These are phyloP conservation scores for Myiagra hebetior DNA, from an alignment of 2,113 vertebrate genomes.

Conservation along the genomic window DNA sequence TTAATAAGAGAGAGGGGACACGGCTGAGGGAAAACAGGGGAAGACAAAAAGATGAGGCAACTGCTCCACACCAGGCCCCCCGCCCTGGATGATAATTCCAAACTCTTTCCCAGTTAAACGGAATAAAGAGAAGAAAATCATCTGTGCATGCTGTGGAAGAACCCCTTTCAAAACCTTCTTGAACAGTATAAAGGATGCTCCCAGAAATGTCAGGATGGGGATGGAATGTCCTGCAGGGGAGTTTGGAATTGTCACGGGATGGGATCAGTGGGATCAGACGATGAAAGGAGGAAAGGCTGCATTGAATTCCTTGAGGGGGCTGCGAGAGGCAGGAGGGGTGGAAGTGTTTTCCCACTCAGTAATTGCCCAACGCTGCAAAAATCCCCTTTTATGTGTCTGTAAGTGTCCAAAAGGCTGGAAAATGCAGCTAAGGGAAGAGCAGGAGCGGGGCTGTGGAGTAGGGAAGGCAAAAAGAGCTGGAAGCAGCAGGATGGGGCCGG, in stretches of 20 bases:
- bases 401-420: neutral
- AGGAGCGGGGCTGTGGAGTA: neutral
- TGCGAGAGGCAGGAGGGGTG: neutral
- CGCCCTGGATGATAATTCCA: neutral
- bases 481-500: neutral
- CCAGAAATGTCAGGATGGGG: neutral
- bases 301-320: neutral
- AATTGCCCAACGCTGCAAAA: neutral
- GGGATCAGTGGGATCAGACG: neutral
- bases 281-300: neutral
- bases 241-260: rapidly evolving
- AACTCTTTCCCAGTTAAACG: neutral
- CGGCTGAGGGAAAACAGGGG: neutral
- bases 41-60: neutral
- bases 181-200: neutral
- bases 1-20: neutral
- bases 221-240: neutral
- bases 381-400: neutral
- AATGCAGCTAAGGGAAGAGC: neutral
- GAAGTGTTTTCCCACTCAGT: rapidly evolving
- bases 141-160: neutral
- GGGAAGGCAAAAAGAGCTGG: neutral
- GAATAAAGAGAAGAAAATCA: neutral
- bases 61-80: neutral
- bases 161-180: neutral